Base-by-base conservation (phyloP, 1,140 invertebrate genomes). In the Daktulosphaira vitifoliae region DNA sequence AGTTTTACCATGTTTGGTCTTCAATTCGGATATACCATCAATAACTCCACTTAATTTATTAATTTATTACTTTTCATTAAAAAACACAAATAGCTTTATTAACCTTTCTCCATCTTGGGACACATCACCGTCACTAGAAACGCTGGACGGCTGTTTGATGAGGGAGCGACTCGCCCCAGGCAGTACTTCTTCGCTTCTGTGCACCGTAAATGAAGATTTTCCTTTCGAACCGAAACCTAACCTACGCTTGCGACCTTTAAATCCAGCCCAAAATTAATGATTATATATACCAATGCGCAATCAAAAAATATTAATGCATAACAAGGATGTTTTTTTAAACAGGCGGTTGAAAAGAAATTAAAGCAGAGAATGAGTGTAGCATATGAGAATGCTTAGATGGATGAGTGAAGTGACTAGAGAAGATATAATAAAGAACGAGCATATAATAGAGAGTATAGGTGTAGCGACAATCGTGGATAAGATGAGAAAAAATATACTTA, bases 151-250 rank as follows among this genome's bases (percentile, higher is more conserved):
- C 71, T 84, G 82, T 73, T 90, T 87, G 69, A 84, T 82, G 69
- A 83, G 78, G 70, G 84, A 80, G 70, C 84, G 79, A 74, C 89
- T 84, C 77, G 92, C 89, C 66, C 85, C 85, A 68, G 92, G 91
- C 71, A 92, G 82, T 72, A 96, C 87, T 78, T 96, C 92, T 80
- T 96, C 92, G 74, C 90, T 93, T 77, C 92, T 87, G 81, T 94
- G 91, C 73, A 95, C 90, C 76, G 90, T 94, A 81, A 95, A 91
- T 71, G 90, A 91, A 77, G 88, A 90, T 81, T 91, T 90, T 73
- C 89, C 89, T 79, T 90, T 89, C 80, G 89, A 88, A 76, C 90
- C 90, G 80, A 96, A 95, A 78, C 91, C 90, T 84, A 94, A 86
- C 78, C 91, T 85, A 81, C 91, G 84, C 82, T 93, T 94, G 74